Evolutionary conservation across 2,888 invertebrate species (phyloP).

Genomic region (Cheilosia impressa): DNA sequence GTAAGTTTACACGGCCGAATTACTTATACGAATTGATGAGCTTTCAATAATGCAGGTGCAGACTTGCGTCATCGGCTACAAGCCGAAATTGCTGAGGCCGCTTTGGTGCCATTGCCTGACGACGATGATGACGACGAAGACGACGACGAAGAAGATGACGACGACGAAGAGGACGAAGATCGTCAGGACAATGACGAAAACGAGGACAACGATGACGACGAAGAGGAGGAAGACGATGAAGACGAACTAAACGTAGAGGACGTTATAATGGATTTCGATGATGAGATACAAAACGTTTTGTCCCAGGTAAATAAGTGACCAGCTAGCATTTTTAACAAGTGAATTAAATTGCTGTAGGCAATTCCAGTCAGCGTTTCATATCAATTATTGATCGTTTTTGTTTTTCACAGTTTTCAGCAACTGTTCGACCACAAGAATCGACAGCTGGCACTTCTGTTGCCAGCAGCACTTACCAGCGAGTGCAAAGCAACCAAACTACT

Average conservation of each 20-base stretch:
- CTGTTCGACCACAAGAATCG: constrained; percentile 37
- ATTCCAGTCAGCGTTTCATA: too few relatives aligned
- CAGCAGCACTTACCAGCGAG: constrained; percentile 4
- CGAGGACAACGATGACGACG: constrained; percentile 71
- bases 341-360: too few relatives aligned
- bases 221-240: constrained; percentile 71
- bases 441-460: not conserved
- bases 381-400: not conserved
- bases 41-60: not conserved
- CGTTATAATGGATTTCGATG: constrained; percentile 70
- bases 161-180: constrained; percentile 70
- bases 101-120: constrained; percentile 58
- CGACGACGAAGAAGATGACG: constrained; percentile 63
- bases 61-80: constrained; percentile 33
- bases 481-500: constrained; percentile 7
- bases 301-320: constrained; percentile 57
- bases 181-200: constrained; percentile 61
- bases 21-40: not conserved
- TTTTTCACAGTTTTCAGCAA: constrained; percentile 31
- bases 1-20: not conserved
- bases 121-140: constrained; percentile 73
- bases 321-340: too few relatives aligned
- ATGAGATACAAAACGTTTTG: constrained; percentile 67
- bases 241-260: constrained; percentile 63
- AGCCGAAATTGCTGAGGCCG: constrained; percentile 40